These are phyloP conservation scores for Rhabdornis inornatus DNA, from an alignment of 2,113 vertebrate species.

Conservation along the genomic window DNA sequence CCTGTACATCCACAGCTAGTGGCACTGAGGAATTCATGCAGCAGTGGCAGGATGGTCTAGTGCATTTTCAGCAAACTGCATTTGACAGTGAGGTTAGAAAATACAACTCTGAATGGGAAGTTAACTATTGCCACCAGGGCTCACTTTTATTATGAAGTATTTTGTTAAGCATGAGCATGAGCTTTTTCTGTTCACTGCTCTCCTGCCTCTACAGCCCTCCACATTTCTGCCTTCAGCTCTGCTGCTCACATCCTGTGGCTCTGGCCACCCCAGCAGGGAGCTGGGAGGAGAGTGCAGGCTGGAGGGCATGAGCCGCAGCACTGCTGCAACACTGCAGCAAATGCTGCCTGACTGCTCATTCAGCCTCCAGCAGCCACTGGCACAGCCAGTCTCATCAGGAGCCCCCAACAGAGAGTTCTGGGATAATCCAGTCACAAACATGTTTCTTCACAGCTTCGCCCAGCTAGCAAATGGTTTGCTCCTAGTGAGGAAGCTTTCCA, in stretches of 20 bases:
- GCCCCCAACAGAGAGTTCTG: background rate
- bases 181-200: background rate
- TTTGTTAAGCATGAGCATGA: background rate
- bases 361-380: background rate
- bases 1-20: background rate
- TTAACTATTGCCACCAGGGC: background rate
- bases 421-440: background rate
- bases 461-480: background rate
- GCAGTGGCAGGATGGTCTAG: background rate
- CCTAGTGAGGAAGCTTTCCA: background rate
- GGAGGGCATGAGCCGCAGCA: background rate
- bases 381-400: background rate
- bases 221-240: background rate
- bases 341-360: background rate
- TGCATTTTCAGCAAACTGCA: background rate
- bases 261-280: background rate
- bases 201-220: background rate
- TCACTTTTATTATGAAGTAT: background rate
- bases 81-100: background rate
- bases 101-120: background rate
- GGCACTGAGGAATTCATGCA: background rate
- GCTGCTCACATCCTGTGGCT: background rate
- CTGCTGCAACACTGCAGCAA: background rate
- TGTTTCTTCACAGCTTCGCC: background rate
- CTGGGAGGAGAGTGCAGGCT: background rate